Evolutionary conservation across 2,888 invertebrate genomes (phyloP).

Genomic region (Pheosia tremula): DNA sequence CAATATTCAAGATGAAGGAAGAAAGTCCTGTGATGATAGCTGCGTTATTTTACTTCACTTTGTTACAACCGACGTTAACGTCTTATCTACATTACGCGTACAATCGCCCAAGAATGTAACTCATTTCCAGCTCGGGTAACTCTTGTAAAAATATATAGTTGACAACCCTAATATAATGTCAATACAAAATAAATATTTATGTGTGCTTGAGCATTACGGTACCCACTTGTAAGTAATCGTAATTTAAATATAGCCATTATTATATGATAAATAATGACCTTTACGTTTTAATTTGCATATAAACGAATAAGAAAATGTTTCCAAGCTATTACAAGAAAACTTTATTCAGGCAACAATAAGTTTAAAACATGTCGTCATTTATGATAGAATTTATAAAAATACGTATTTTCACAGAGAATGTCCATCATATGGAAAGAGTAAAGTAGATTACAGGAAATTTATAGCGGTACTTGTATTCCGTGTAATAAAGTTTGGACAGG

Average conservation of each 20-base stretch:
- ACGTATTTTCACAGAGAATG: constrained; percentile 11
- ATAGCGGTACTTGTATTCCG: constrained; percentile 38
- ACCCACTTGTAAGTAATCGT: too few species aligned
- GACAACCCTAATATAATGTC: constrained; percentile 32
- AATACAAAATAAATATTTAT: constrained; percentile 24
- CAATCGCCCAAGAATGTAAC: constrained; percentile 33
- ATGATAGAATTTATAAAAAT: neutral
- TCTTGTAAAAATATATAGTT: constrained; percentile 25
- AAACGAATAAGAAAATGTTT: too few species aligned
- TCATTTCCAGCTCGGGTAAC: constrained; percentile 10
- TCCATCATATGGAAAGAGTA: constrained; percentile 19
- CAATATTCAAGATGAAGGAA: constrained; percentile 20
- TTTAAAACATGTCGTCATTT: neutral
- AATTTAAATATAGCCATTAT: too few species aligned
- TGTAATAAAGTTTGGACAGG: constrained; percentile 44
- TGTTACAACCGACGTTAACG: constrained; percentile 14
- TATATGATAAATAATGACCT: too few species aligned
- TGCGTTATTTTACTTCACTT: constrained; percentile 23
- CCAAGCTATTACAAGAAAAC: too few species aligned
- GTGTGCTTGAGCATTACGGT: constrained; percentile 12
- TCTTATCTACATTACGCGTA: constrained; percentile 40
- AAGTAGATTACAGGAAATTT: constrained; percentile 41
- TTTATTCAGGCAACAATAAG: too few species aligned
- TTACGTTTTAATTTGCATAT: too few species aligned
- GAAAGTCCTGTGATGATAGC: constrained; percentile 25